Percentiles rank a stretch among this genome's conserved stretches.
Conservation (phyloP, 1,140 invertebrate genomes). For the Drosophila ananassae region DNA sequence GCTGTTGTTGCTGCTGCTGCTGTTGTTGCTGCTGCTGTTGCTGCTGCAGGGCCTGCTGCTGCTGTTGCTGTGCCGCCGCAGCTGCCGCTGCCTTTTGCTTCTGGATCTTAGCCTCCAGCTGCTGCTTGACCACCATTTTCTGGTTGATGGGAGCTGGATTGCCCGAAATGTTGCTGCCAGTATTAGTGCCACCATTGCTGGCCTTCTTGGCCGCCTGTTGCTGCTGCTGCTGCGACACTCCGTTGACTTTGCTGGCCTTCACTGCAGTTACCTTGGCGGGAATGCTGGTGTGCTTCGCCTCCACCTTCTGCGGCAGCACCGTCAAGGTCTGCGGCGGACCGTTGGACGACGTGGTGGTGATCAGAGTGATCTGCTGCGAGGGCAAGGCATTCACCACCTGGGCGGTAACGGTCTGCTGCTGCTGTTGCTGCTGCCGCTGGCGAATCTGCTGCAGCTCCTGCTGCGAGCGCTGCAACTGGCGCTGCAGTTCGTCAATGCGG, state of each 20-base stretch:
- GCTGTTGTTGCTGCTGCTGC: slow-evolving; percentile 67
- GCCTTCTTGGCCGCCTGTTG: slow-evolving; percentile 37
- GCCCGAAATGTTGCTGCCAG: slow-evolving; percentile 3
- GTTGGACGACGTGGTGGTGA: slow-evolving; percentile 76
- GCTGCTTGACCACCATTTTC: slow-evolving; percentile 87
- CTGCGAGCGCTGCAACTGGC: slow-evolving; percentile 91
- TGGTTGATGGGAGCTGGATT: slow-evolving; percentile 68
- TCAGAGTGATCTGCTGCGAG: slow-evolving; percentile 88
- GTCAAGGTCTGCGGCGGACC: slow-evolving; percentile 71
- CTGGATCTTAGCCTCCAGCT: slow-evolving; percentile 89
- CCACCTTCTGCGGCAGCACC: slow-evolving; percentile 64
- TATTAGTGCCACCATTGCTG: slow-evolving; percentile 13
- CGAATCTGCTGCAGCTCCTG: slow-evolving; percentile 89
- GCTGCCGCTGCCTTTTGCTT: slow-evolving; percentile 82
- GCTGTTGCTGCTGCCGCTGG: slow-evolving; percentile 64
- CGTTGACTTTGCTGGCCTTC: slow-evolving; percentile 43
- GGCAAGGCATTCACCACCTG: slow-evolving; percentile 73
- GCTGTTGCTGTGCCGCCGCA: slow-evolving; percentile 69
- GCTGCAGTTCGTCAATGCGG: slow-evolving; percentile 94
- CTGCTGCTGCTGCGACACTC: slow-evolving; percentile 23
- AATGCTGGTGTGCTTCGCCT: slow-evolving; percentile 43
- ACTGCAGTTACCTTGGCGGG: slow-evolving; percentile 65
- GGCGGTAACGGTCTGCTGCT: slow-evolving; percentile 68
- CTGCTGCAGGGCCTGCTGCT: slow-evolving; percentile 54
- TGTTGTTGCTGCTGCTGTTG: slow-evolving; percentile 65